Evolutionary conservation across 92 coral and sea anemone species (phyloP), one percentile per base, ranked within the genome.

Genomic region (Muricea muricata): DNA sequence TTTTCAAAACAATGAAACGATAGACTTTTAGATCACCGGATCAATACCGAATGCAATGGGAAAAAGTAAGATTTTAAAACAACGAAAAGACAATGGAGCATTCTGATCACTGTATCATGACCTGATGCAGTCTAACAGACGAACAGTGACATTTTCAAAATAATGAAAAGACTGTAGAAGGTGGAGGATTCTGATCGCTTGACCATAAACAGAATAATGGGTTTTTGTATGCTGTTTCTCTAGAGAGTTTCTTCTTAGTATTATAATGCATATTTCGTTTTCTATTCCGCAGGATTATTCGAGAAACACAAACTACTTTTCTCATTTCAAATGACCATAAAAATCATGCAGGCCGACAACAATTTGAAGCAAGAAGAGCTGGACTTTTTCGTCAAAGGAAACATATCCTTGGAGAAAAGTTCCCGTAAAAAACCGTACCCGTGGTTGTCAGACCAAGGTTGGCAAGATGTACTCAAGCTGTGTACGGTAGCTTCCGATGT

Each of bases 261-360:
- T 7, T 18, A 30, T 25, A 25, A 0, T 8, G 28, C 42, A 8
- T 15, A 20, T 15, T 47, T 21, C 1, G 1, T 0, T 75, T 26
- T 32, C 71, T 15, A 23, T 31, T 76, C 67, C 40, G 18, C 71
- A 97, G 99, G 99, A 52, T 81, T 97, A 42, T 97, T 97, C 79
- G 99, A 97, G 70, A 93, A 97, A 34, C 98, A 97, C 93, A 97
- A 97, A 85, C 73, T 97, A 67, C 76, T 97, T 66, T 97, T 97
- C 80, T 97, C 99, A 0, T 97, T 97, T 91, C 99, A 97, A 94
- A 97, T 97, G 99, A 97, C 99, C 39, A 97, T 97, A 65, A 97
- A 93, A 65, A 97, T 97, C 80, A 90, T 97, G 97, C 98, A 97
- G 78, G 99, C 98, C 8, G 98, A 97, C 79, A 94, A 94, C 61